A percentile compares a stretch with the other conserved stretches of the same genome.
Conservation (phyloP, 30 jellyfish, hydroid and myxozoan genomes). For the Hydractinia symbiolongicarpus region DNA sequence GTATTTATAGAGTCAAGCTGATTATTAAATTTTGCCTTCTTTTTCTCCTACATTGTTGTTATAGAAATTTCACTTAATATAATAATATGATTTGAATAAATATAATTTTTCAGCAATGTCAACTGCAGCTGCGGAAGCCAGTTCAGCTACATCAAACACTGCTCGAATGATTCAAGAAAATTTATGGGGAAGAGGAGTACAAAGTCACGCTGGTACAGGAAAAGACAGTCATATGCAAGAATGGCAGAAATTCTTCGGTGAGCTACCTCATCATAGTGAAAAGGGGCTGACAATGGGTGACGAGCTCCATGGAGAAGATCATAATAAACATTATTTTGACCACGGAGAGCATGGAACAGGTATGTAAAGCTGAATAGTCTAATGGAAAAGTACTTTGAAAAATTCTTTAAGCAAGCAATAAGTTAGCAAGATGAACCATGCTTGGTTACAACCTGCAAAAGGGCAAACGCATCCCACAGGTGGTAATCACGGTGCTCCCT, state of each 20-base stretch:
- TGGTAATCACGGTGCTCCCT: too few relatives aligned
- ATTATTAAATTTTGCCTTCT: background rate
- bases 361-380: background rate
- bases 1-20: too few relatives aligned
- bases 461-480: too few relatives aligned
- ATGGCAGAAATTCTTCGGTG: conserved; percentile 15
- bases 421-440: too few relatives aligned
- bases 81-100: background rate
- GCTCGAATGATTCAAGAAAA: conserved; percentile 18
- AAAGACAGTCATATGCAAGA: conserved; percentile 10
- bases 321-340: conserved; percentile 17
- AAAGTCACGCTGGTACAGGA: conserved; percentile 2
- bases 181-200: conserved; percentile 8
- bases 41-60: too few relatives aligned
- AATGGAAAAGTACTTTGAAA: too few relatives aligned
- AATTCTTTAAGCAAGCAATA: too few relatives aligned
- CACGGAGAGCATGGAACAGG: conserved; percentile 33
- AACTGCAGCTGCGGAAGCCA: conserved; percentile 16
- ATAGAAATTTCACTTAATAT: too few relatives aligned
- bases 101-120: background rate
- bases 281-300: conserved; percentile 20
- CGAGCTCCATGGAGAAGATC: conserved; percentile 27
- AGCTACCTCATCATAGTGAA: conserved; percentile 19
- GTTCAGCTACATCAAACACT: conserved; percentile 20
- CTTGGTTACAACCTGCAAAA: too few relatives aligned